A percentile compares a stretch with the other conserved stretches of the same genome.
phyloP scores from a whole-genome alignment of 1,140 invertebrate species.

The Drosophila baimaii region DNA sequence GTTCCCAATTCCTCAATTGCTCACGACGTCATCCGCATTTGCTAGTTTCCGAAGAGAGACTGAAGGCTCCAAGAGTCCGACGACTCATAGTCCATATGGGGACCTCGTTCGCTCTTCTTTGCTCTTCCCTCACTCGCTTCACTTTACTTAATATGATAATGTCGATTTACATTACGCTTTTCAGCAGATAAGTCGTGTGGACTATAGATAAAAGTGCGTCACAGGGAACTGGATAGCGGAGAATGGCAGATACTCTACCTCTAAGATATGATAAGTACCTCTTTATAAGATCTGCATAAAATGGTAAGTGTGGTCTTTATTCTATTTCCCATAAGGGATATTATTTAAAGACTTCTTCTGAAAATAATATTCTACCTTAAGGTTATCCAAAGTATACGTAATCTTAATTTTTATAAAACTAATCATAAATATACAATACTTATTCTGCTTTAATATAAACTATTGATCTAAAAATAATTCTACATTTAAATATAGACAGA shows the following conservation, averaged over 20 bases:
- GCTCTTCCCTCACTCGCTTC: constrained; percentile 12
- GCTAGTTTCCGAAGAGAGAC: constrained; percentile 46
- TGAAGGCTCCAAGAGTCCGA: constrained; percentile 34
- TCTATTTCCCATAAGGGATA: background rate
- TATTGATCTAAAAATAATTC: background rate
- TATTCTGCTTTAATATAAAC: background rate
- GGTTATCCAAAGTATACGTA: background rate
- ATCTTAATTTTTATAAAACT: no score
- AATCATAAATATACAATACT: background rate
- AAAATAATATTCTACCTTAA: background rate
- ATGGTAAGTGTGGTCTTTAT: background rate
- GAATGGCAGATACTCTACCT: constrained; percentile 15
- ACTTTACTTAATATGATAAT: constrained; percentile 44
- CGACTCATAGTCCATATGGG: constrained; percentile 41
- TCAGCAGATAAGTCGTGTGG: constrained; percentile 27
- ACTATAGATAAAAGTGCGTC: constrained; percentile 38
- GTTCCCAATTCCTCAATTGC: constrained; percentile 18
- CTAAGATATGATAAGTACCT: background rate
- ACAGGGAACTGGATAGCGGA: background rate
- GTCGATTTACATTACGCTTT: constrained; percentile 49
- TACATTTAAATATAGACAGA: background rate
- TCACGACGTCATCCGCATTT: constrained; percentile 49
- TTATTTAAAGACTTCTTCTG: background rate
- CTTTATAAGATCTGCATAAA: background rate
- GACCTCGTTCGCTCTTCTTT: constrained; percentile 18